Conservation (phyloP, 1,140 invertebrate species). For the Macrobrachium nipponense region DNA sequence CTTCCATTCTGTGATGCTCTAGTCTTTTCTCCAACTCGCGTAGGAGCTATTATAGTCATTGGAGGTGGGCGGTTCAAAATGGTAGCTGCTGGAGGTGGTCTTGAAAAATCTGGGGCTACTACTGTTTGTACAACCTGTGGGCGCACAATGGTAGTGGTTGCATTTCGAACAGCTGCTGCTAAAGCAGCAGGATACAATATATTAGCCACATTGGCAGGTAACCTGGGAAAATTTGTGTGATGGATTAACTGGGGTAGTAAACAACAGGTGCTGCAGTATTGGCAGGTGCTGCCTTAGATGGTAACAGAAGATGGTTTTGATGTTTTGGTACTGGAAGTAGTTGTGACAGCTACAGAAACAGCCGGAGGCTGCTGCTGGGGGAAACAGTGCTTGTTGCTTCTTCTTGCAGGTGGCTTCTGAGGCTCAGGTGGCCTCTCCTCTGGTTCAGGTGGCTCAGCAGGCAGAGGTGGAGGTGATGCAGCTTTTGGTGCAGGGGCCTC, state of each 20-base stretch:
- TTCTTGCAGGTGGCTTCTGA: slow-evolving; percentile 56
- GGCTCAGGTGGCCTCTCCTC: slow-evolving; percentile 61
- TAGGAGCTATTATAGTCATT: slow-evolving; percentile 54
- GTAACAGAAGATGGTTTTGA: slow-evolving; percentile 24
- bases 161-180: slow-evolving; percentile 43
- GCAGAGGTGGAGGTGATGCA: slow-evolving; percentile 45
- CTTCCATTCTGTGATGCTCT: slow-evolving; percentile 63
- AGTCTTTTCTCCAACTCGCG: slow-evolving; percentile 49
- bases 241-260: slow-evolving; percentile 51
- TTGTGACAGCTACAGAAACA: slow-evolving; percentile 36
- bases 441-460: slow-evolving; percentile 47
- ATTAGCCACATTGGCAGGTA: slow-evolving; percentile 64
- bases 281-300: slow-evolving; percentile 20
- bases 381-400: slow-evolving; percentile 58
- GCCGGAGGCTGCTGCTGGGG: slow-evolving; percentile 50
- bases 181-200: slow-evolving; percentile 61
- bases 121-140: slow-evolving; percentile 57
- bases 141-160: slow-evolving; percentile 40
- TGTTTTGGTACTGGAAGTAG: slow-evolving; percentile 39
- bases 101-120: slow-evolving; percentile 59
- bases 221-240: slow-evolving; percentile 61
- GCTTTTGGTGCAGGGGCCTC: slow-evolving; percentile 51
- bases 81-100: slow-evolving; percentile 60
- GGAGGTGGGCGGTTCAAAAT: slow-evolving; percentile 57
- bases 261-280: slow-evolving; percentile 27